Conservation (phyloP, 2,888 invertebrate genomes). For the Aphidoletes aphidimyza region DNA sequence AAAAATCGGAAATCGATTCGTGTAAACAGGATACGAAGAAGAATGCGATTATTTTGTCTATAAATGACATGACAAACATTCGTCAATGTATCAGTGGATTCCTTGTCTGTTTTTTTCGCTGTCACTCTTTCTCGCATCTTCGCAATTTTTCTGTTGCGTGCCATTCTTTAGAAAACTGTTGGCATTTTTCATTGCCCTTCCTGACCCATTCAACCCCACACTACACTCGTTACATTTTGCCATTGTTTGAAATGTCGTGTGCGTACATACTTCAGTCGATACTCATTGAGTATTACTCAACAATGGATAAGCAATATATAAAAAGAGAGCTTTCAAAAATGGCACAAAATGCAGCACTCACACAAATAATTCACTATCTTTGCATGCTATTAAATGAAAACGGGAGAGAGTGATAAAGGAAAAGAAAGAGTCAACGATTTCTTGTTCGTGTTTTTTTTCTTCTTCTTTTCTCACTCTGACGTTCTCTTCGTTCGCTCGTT, state of each 20-base stretch:
- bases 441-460: background rate
- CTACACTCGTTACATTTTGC: background rate
- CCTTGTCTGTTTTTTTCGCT: background rate
- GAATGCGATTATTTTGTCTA: conserved; percentile 14
- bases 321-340: background rate
- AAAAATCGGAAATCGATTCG: background rate
- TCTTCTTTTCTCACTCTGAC: background rate
- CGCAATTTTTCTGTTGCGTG: background rate
- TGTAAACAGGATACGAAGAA: background rate
- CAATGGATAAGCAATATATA: conserved; percentile 28
- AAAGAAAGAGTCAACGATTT: conserved; percentile 15
- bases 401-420: conserved; percentile 33
- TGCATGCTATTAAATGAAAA: conserved; percentile 43
- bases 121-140: background rate
- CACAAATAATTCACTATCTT: conserved; percentile 42
- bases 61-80: conserved; percentile 41
- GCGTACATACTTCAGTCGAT: conserved; percentile 2
- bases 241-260: conserved; percentile 1
- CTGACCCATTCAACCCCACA: conserved; percentile 20
- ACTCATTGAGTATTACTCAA: no score
- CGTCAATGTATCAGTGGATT: conserved; percentile 4
- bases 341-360: conserved; percentile 35
- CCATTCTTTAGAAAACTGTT: background rate
- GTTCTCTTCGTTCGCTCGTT: background rate
- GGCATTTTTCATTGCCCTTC: conserved; percentile 36